Percentiles rank a stretch among this genome's conserved stretches.
Conservation (phyloP, 2,797 vertebrate genomes). For the Eulemur rubriventer region DNA sequence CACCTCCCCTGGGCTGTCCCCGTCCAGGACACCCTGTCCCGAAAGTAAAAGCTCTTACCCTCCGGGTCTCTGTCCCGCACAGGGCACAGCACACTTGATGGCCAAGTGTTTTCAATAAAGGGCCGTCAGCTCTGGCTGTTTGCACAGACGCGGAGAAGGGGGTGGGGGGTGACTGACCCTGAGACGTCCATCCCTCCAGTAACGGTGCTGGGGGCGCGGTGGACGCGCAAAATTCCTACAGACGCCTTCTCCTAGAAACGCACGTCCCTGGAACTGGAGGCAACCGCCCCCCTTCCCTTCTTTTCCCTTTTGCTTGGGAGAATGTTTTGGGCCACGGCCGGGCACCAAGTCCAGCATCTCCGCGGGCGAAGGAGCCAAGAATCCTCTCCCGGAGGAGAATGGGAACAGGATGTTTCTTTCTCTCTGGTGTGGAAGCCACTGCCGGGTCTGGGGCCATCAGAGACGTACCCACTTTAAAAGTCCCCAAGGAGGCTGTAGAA, state of each 20-base stretch:
- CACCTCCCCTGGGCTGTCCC: fast-evolving
- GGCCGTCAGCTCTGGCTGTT: background rate
- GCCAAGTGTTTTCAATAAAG: conserved; percentile 77
- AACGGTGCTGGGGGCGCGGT: conserved; percentile 87
- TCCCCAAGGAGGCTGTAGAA: conserved; percentile 53
- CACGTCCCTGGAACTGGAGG: conserved; percentile 89
- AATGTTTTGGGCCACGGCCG: conserved; percentile 85
- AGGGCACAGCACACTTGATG: conserved; percentile 74
- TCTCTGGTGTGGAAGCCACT: conserved; percentile 89
- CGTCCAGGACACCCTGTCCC: background rate
- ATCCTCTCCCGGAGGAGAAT: conserved; percentile 86
- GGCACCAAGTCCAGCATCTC: conserved; percentile 85
- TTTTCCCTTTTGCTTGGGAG: conserved; percentile 76
- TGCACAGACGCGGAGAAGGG: conserved; percentile 58
- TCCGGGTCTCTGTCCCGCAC: background rate
- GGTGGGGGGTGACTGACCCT: conserved; percentile 86
- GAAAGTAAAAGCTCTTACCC: background rate
- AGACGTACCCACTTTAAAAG: conserved; percentile 83
- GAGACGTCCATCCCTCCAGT: conserved; percentile 85
- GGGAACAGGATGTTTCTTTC: conserved; percentile 19
- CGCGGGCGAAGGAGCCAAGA: conserved; percentile 85
- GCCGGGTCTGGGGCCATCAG: conserved; percentile 84
- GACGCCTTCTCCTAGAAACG: conserved; percentile 87
- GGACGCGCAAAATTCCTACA: conserved; percentile 88
- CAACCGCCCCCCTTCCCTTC: background rate